Percentiles rank a stretch among this genome's conserved stretches.
Evolutionary conservation across 2,797 vertebrate genomes (phyloP).

Genomic region (Babyrousa celebensis): DNA sequence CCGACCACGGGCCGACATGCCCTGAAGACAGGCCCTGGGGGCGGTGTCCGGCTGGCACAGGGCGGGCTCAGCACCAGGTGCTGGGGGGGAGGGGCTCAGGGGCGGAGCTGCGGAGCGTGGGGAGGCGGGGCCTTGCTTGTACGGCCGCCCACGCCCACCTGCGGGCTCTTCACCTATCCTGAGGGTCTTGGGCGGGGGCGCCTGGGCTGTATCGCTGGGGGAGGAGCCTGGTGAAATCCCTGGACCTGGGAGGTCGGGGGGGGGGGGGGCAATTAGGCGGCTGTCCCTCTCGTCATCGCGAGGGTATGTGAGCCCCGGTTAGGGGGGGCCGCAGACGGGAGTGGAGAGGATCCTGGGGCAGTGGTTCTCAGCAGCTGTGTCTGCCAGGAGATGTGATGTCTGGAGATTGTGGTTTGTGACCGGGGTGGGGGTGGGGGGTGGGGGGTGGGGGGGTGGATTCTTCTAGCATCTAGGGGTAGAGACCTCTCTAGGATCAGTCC

Average conservation of each 20-base stretch:
- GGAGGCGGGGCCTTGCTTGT: neutral
- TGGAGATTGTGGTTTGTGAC: neutral
- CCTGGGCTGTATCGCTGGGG: neutral
- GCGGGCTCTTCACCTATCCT: neutral
- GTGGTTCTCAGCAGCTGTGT: neutral
- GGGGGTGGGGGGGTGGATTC: too few relatives aligned
- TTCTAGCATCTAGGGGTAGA: neutral
- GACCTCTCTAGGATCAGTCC: neutral
- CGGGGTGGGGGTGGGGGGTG: too few relatives aligned
- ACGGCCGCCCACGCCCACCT: fast-evolving
- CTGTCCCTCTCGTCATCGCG: neutral
- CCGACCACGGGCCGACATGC: neutral
- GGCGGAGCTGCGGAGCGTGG: neutral
- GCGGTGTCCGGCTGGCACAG: neutral
- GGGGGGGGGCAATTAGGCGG: neutral
- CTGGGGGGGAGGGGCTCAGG: neutral
- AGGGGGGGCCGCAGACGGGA: neutral
- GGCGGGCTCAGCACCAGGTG: neutral
- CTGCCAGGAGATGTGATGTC: neutral
- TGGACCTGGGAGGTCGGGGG: neutral
- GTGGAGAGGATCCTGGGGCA: neutral
- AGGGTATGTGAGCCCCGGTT: neutral
- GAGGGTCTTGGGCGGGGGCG: neutral
- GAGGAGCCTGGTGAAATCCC: fast-evolving
- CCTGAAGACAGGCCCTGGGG: neutral